Conservation (phyloP, 2,113 vertebrate genomes). For the Nerophis ophidion region DNA sequence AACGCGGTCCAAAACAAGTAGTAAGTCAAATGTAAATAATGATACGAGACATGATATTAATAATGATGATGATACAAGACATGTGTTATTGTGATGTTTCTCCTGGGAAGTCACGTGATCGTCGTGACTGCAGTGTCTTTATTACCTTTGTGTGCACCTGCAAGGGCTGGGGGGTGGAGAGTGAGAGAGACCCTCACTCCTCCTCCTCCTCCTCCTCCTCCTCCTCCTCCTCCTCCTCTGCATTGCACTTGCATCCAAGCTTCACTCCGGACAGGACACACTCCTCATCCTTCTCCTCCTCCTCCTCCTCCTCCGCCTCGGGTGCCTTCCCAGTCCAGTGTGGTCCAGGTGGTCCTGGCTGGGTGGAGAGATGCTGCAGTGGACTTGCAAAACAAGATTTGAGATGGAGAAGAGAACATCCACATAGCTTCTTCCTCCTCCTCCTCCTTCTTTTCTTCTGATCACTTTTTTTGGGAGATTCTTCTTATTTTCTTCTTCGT, state of each 20-base stretch:
- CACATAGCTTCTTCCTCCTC: slow-evolving; percentile 42
- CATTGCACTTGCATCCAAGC: slow-evolving; percentile 60
- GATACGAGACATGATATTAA: too few relatives aligned
- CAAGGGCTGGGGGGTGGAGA: slow-evolving; percentile 3
- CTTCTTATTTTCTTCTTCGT: slow-evolving; percentile 17
- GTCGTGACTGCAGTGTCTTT: slow-evolving; percentile 8
- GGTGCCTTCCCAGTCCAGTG: neutral
- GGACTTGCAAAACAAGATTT: slow-evolving; percentile 33
- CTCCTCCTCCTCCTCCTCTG: slow-evolving; percentile 35
- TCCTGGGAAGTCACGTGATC: neutral
- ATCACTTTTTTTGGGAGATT: slow-evolving; percentile 1
- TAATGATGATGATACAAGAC: too few relatives aligned
- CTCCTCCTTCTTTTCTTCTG: slow-evolving; percentile 26
- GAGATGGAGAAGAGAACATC: slow-evolving; percentile 60
- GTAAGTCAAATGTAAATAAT: too few relatives aligned
- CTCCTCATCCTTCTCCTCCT: slow-evolving; percentile 20
- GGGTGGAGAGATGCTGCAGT: slow-evolving; percentile 16
- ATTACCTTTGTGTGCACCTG: slow-evolving; percentile 25
- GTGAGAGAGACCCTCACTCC: slow-evolving; percentile 20
- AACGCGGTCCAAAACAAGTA: too few relatives aligned
- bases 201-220: slow-evolving; percentile 34
- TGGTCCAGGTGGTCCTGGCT: neutral
- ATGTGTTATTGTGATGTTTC: too few relatives aligned
- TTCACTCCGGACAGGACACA: slow-evolving; percentile 57
- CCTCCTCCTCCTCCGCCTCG: neutral